phyloP scores from a whole-genome alignment of 1,140 invertebrate genomes.

The Dreissena rostriformis region DNA sequence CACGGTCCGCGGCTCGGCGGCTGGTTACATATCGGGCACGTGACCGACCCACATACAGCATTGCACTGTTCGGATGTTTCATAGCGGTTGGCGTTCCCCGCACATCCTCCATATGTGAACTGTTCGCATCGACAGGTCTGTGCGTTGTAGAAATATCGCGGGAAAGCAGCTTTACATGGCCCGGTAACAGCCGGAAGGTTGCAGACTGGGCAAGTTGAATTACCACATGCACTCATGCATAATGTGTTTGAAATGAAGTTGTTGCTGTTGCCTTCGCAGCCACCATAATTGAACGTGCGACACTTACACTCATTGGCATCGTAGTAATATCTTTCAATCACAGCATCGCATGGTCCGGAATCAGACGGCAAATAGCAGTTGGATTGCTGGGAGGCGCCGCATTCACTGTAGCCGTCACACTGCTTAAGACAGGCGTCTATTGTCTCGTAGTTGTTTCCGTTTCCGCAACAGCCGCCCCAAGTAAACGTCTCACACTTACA shows the following conservation, averaged over 20 bases:
- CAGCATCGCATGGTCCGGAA: constrained; percentile 87
- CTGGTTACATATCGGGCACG: constrained; percentile 47
- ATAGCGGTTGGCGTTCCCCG: constrained; percentile 81
- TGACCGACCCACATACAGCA: constrained; percentile 48
- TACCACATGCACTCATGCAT: constrained; percentile 70
- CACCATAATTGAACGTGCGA: constrained; percentile 72
- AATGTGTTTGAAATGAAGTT: constrained; percentile 65
- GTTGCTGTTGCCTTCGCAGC: constrained; percentile 78
- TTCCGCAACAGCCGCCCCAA: constrained; percentile 79
- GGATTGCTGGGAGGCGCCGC: neutral
- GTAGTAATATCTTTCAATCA: constrained; percentile 76
- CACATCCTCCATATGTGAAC: constrained; percentile 80
- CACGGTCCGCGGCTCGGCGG: constrained; percentile 73
- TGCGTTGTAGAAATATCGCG: constrained; percentile 79
- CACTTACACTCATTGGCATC: constrained; percentile 66
- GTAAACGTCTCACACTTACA: constrained; percentile 78
- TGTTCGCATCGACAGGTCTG: constrained; percentile 76
- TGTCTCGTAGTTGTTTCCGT: constrained; percentile 78
- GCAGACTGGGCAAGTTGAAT: constrained; percentile 50
- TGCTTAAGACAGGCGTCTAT: constrained; percentile 57
- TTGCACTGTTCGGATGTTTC: constrained; percentile 67
- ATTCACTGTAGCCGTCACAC: constrained; percentile 27
- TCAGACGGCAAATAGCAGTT: constrained; percentile 89
- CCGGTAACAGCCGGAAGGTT: constrained; percentile 67
- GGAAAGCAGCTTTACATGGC: constrained; percentile 70